Evolutionary conservation across 2,113 vertebrate genomes (phyloP), one percentile per base, ranked within the genome.

Genomic region (Pachyramphus minor): DNA sequence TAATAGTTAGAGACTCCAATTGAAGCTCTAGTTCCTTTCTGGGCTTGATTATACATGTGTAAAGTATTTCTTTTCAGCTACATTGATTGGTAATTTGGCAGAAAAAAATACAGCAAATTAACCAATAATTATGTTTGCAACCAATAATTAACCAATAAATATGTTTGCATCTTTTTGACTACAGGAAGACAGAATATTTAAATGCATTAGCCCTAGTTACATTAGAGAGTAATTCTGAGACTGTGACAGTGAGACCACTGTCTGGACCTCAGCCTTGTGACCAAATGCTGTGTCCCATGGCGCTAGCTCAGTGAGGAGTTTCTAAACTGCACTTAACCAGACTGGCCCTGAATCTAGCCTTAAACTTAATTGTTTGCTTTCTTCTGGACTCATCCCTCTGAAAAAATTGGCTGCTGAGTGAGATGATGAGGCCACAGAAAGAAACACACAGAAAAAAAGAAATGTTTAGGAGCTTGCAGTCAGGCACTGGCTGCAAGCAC

Each of bases 41-140:
- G 67, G 45, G 42, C 81, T 93, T 95, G 84, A 92, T 96, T 95
- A 95, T 96, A 88, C 74, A 94, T 96, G 78, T 94, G 78, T 94
- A 91, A 94, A 97, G 94, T 96, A 91, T 93, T 91, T 94, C 55
- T 91, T 94, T 96, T 80, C 58, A 88, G 50, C 79, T 94, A 87
- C 47, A 87, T 94, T 96, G 93, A 96, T 94, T 95, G 84, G 56
- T 83, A 95, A 96, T 94, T 95, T 92, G 52, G 80, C 72, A 95
- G 83, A 59, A 97, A 93, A 96, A 96, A 93, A 55, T 78, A 60
- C 23, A 71, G 77, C 81, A 94, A 94, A 94, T 96, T 95, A 92
- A 95, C 68, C 52, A 91, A 69, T 91, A 91, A 69, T 91, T n/a
- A n/a, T n/a, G n/a, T n/a, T n/a, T n/a, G n/a, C n/a, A n/a, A n/a